Evolutionary conservation across 2,113 vertebrate genomes (phyloP), one percentile per base, ranked within the genome.

Genomic region (Rana temporaria): DNA sequence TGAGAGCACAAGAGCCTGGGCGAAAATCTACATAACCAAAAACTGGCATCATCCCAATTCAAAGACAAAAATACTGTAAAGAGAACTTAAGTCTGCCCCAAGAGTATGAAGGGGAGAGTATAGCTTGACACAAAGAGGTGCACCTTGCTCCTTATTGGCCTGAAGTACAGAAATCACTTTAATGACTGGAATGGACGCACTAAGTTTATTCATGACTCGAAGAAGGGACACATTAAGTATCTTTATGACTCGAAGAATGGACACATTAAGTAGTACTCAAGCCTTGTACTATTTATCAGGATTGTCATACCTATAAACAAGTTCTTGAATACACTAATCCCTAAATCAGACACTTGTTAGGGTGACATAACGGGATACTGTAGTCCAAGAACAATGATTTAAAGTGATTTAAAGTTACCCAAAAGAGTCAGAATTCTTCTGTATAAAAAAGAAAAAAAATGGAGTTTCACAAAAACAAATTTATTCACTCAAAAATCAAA

Each of bases 1-100:
- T 56, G 71, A 76, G 81, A 75, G 71, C 57, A 73, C 62, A 75
- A 74, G 80, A 82, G 70, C 6, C 70, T 24, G 30, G 52, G 18
- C 4, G 38, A 82, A 66, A 74, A 65, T 66, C 30, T 74, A 38
- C 59, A 74, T 60, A 75, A 74, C 62, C 62, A 75, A 82, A 30
- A 75, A 81, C 71, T 2, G 60, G 57, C 68, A 63, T 55, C 30
- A 42, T 9, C 60, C 30, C 56, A 75, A 63, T 38, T 42, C 60
- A 78, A 48, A 65, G n/a, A 78, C 16, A 65, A 65, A 32, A 75
- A 34, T 26, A 60, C 19, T 52, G 68, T 55, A 63, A 56, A 74
- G 32, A 80, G 65, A 70, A 38, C n/a, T 20, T n/a, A 52, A 65
- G 34, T 38, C 26, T 74, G 48, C 71, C 30, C 12, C 15, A 48